Evolutionary conservation across 2,888 invertebrate species (phyloP).

Genomic region (Hemithea aestivaria): DNA sequence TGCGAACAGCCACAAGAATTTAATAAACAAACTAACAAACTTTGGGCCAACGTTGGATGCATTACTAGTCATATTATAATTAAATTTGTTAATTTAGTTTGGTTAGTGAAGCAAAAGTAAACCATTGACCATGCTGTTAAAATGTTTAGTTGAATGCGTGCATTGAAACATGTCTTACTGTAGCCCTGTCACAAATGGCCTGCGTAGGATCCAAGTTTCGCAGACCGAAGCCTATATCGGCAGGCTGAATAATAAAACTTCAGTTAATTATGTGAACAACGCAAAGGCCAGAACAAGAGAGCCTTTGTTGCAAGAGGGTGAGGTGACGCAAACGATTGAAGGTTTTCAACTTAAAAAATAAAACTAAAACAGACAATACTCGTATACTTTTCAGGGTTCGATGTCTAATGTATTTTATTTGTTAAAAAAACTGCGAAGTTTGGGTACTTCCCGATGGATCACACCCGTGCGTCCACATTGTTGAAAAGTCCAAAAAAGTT

Average conservation of each 20-base stretch:
- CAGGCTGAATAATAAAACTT: conserved; percentile 61
- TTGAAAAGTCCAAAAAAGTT: too few species aligned
- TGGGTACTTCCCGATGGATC: too few species aligned
- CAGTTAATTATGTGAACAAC: conserved; percentile 31
- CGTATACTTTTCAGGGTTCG: too few species aligned
- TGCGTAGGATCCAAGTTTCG: conserved; percentile 67
- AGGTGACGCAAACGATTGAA: conserved; percentile 15
- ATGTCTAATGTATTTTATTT: too few species aligned
- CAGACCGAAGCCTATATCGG: conserved; percentile 68
- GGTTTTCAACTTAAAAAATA: not conserved
- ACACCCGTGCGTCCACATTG: too few species aligned
- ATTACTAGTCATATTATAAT: too few species aligned
- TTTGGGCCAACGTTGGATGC: too few species aligned
- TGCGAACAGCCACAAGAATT: too few species aligned
- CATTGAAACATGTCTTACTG: conserved; percentile 64
- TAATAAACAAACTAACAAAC: too few species aligned
- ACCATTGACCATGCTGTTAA: conserved; percentile 6
- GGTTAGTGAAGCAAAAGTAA: conserved; percentile 5
- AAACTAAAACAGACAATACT: too few species aligned
- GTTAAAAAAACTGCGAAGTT: too few species aligned
- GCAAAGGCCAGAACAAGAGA: conserved; percentile 34
- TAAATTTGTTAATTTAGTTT: not conserved
- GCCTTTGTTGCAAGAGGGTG: conserved; percentile 23
- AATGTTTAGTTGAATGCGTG: conserved; percentile 42
- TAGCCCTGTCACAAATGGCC: conserved; percentile 63